Conservation (phyloP, 2,888 invertebrate genomes). For the Synergus laeviventris region DNA sequence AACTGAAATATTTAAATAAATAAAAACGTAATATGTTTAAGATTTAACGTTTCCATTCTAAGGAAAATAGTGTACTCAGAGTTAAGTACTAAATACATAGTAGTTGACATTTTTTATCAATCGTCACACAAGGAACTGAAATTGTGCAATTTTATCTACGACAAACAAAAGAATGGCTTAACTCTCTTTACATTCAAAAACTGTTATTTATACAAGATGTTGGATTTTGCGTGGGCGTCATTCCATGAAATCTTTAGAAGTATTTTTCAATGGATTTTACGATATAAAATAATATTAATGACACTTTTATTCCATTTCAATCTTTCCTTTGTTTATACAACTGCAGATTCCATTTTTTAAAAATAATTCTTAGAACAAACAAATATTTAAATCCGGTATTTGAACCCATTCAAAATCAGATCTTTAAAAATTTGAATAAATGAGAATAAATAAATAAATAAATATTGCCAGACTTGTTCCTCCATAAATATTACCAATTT, state of each 20-base stretch:
- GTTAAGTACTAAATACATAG: background rate
- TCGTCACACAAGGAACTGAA: background rate
- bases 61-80: background rate
- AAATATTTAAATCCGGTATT: background rate
- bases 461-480: too few species aligned
- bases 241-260: conserved; percentile 9
- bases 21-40: too few species aligned
- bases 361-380: background rate
- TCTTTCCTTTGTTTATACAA: background rate
- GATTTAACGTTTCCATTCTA: background rate
- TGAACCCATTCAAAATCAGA: background rate
- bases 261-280: background rate
- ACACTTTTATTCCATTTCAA: background rate
- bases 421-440: too few species aligned
- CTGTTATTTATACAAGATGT: conserved; percentile 32
- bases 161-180: conserved; percentile 23
- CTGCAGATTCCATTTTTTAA: background rate
- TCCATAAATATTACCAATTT: too few species aligned
- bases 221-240: conserved; percentile 4
- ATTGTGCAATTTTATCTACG: conserved; percentile 38
- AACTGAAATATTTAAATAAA: too few species aligned
- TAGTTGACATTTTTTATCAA: background rate
- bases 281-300: background rate
- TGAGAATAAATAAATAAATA: too few species aligned
- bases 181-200: conserved; percentile 16